Evolutionary conservation across 1,140 invertebrate species (phyloP).

Genomic region (Aricia agestis): DNA sequence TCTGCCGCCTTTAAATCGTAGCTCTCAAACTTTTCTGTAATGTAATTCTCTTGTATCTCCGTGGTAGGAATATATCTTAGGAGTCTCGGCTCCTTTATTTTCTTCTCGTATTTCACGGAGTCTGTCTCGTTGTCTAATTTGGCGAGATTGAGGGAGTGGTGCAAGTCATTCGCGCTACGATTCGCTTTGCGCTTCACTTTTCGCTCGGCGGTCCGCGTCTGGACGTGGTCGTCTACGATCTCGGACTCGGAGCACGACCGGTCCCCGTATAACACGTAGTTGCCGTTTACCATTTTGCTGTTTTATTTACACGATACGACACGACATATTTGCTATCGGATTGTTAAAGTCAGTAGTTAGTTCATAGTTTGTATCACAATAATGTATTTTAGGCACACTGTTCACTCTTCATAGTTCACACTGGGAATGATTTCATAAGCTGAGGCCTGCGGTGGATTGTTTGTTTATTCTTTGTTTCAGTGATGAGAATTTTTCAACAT

Average conservation of each 20-base stretch:
- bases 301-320: not conserved
- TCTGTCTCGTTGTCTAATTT: slow-evolving; percentile 69
- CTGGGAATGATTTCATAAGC: slow-evolving; percentile 13
- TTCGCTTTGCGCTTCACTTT: slow-evolving; percentile 52
- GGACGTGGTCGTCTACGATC: slow-evolving; percentile 62
- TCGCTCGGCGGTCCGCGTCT: slow-evolving; percentile 54
- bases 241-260: slow-evolving; percentile 60
- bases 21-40: slow-evolving; percentile 61
- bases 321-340: not conserved
- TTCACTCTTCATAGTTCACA: slow-evolving; percentile 17
- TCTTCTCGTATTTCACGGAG: slow-evolving; percentile 65
- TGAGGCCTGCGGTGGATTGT: slow-evolving; percentile 39
- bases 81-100: slow-evolving; percentile 58
- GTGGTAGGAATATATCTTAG: slow-evolving; percentile 63
- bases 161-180: slow-evolving; percentile 52
- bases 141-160: slow-evolving; percentile 44
- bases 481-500: slow-evolving; percentile 22
- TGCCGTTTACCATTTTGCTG: slow-evolving; percentile 65
- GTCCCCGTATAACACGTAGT: slow-evolving; percentile 66
- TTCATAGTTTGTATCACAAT: not conserved
- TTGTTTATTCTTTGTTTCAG: slow-evolving; percentile 50
- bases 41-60: slow-evolving; percentile 57
- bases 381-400: slow-evolving; percentile 3
- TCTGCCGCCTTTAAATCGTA: slow-evolving; percentile 58
- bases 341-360: not conserved